Conservation (phyloP, 2,113 vertebrate genomes). For the Syrmaticus mikado region DNA sequence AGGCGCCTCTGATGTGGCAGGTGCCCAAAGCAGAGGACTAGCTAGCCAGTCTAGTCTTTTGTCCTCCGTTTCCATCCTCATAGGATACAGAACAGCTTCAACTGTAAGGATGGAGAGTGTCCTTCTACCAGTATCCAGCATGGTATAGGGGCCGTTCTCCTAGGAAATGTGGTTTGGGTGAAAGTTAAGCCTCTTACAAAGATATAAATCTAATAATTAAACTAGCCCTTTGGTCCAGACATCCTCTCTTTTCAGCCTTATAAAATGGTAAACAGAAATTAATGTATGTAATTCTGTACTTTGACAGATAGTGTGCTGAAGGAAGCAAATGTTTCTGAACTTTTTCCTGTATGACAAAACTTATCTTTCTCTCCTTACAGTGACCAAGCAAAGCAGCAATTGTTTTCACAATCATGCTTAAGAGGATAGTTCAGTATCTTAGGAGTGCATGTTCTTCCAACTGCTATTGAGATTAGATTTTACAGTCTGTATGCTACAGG, state of each 20-base stretch:
- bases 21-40: background rate
- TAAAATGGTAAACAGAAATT: background rate
- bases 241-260: background rate
- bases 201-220: background rate
- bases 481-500: background rate
- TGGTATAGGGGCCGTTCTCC: background rate
- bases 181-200: background rate
- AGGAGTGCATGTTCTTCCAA: background rate
- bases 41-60: background rate
- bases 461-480: background rate
- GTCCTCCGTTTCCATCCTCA: background rate
- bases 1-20: background rate
- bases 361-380: background rate
- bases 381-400: background rate
- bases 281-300: background rate
- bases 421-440: background rate
- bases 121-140: background rate
- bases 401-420: background rate
- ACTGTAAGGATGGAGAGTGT: background rate
- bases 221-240: background rate
- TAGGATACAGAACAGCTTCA: background rate
- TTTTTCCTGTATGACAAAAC: background rate
- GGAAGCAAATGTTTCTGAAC: background rate
- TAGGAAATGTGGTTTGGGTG: background rate
- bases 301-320: background rate